Conservation (phyloP, 2,797 vertebrate genomes). For the Melopsittacus undulatus region DNA sequence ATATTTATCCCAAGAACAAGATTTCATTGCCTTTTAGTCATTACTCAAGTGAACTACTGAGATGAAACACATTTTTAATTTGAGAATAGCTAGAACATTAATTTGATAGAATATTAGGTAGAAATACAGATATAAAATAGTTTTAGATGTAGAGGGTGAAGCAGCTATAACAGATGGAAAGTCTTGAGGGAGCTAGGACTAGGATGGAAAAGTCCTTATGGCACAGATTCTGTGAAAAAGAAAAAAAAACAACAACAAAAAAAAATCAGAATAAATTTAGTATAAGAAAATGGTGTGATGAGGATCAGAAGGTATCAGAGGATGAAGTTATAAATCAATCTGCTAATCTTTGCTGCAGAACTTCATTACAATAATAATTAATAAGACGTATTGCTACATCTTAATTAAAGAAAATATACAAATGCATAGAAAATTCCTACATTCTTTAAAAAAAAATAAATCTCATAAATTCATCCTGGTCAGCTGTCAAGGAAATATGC, state of each 20-base stretch:
- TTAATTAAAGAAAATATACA: neutral
- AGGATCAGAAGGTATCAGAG: constrained; percentile 27
- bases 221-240: neutral
- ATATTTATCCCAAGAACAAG: neutral
- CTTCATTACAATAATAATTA: neutral
- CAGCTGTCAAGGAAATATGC: neutral
- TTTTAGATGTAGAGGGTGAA: constrained; percentile 20
- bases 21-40: neutral
- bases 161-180: constrained; percentile 35
- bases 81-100: neutral
- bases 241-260: neutral
- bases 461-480: neutral
- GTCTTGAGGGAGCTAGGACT: constrained; percentile 23
- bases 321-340: constrained; percentile 40
- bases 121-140: neutral
- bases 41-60: neutral
- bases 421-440: neutral
- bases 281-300: constrained; percentile 20
- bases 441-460: neutral
- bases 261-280: constrained; percentile 5
- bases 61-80: neutral
- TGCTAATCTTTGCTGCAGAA: constrained; percentile 6
- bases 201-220: constrained; percentile 26
- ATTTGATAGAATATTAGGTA: neutral
- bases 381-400: neutral